Evolutionary conservation across 1,140 invertebrate genomes (phyloP), one percentile per base, ranked within the genome.

Genomic region (Dufourea novaeangliae): DNA sequence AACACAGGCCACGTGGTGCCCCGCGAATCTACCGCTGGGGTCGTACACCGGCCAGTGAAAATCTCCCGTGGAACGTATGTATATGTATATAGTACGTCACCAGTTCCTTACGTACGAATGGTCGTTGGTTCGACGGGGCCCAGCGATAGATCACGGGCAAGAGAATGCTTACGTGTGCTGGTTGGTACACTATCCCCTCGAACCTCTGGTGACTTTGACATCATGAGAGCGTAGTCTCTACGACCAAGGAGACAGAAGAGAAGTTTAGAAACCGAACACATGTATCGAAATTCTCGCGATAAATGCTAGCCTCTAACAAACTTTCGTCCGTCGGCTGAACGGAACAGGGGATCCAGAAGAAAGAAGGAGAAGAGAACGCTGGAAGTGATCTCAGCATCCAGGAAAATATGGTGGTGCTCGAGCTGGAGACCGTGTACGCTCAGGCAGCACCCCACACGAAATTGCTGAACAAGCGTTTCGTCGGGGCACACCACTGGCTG

Each of bases 401-500:
- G 66, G 72, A 59, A 85, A 82, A 92, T 85, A 96, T 96, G 95
- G 95, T 96, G 87, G 95, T 96, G 90, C 93, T 96, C 85, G 95
- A 96, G 90, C 90, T 95, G 86, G 95, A 95, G 89, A 94, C 95
- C 46, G 94, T 95, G 64, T 96, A 96, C 93, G 95, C 95, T 86
- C 96, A 96, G 89, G 94, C 95, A 82, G 95, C 95, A 83, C 95
- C 95, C 84, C 95, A 96, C 83, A 94, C 97, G 89, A 97, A 97
- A 94, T 95, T 97, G 92, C 93, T 97, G 90, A 96, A 96, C 86
- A 97, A 97, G 93, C 94, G 96, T 85, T 97, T 96, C 92, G 96
- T 97, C 90, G 97, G 96, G 93, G 93, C 97, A 88, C 97, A 97
- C 92, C 96, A 97, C 89, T 97, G 96, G 96, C 93, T 97, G 82